These are phyloP conservation scores for Pterois miles DNA, from an alignment of 2,797 vertebrate species.

Conservation along the genomic window DNA sequence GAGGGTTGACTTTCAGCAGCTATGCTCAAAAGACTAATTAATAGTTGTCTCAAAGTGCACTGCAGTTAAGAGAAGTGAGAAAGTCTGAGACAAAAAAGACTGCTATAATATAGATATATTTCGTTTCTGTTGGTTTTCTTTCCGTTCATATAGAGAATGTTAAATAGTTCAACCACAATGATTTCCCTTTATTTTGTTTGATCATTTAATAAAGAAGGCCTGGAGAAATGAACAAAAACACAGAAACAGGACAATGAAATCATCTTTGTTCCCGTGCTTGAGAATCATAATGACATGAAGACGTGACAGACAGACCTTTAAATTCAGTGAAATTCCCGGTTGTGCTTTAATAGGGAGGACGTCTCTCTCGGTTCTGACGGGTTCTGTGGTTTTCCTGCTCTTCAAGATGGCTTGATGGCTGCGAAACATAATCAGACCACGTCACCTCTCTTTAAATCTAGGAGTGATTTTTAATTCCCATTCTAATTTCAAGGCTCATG, in stretches of 20 bases:
- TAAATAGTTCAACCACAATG: not conserved
- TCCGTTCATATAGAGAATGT: not conserved
- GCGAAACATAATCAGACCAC: slow-evolving; percentile 32
- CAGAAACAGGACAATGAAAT: too few relatives aligned
- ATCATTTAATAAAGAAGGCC: not conserved
- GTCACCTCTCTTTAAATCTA: not conserved
- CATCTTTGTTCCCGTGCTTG: not conserved
- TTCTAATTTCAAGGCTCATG: too few relatives aligned
- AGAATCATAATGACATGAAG: not conserved
- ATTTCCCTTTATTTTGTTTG: not conserved
- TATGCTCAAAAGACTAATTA: slow-evolving; percentile 1
- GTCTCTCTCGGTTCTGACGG: slow-evolving; percentile 66
- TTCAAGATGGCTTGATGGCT: slow-evolving; percentile 76
- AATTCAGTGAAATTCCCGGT: slow-evolving; percentile 70
- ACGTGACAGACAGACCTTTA: slow-evolving; percentile 71
- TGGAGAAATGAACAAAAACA: too few relatives aligned
- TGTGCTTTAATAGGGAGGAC: slow-evolving; percentile 60
- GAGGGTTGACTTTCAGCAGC: slow-evolving; percentile 13
- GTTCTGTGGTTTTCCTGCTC: slow-evolving; percentile 65
- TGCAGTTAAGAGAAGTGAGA: too few relatives aligned
- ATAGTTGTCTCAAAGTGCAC: slow-evolving; percentile 23
- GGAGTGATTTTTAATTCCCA: too few relatives aligned
- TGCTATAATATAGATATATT: too few relatives aligned
- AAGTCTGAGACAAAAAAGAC: too few relatives aligned
- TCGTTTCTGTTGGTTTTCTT: too few relatives aligned